Conservation (phyloP, 2,888 invertebrate genomes). For the Periphyllus acericola region DNA sequence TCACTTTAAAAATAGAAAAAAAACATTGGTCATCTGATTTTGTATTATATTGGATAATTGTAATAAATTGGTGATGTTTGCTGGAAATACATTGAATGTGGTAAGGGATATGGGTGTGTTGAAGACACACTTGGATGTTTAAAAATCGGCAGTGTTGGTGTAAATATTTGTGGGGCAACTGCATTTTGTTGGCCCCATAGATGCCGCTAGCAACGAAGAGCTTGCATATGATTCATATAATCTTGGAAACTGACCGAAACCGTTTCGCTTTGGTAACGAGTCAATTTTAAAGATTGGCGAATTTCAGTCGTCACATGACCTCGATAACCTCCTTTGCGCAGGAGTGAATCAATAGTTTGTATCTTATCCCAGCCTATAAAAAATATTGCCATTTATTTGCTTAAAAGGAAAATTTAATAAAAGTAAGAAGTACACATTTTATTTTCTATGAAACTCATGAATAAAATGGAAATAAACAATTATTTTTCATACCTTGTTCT, state of each 20-base stretch:
- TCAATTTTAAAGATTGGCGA: conserved; percentile 89
- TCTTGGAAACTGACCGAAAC: conserved; percentile 88
- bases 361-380: conserved; percentile 94
- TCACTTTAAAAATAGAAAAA: too few species aligned
- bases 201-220: conserved; percentile 79
- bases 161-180: conserved; percentile 65
- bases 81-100: conserved; percentile 34
- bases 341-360: conserved; percentile 96
- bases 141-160: conserved; percentile 53
- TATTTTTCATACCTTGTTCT: conserved; percentile 83
- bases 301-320: conserved; percentile 88
- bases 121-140: conserved; percentile 8
- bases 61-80: conserved; percentile 6
- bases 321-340: conserved; percentile 97
- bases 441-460: background rate
- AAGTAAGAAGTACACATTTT: background rate
- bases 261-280: conserved; percentile 96
- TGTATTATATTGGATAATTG: conserved; percentile 1
- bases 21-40: conserved; percentile 26
- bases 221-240: conserved; percentile 77
- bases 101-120: background rate
- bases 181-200: conserved; percentile 70
- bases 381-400: background rate
- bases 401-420: background rate
- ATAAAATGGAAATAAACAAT: background rate